These are phyloP conservation scores for Loris lydekkerianus DNA, from an alignment of 2,797 vertebrate species.

Conservation along the genomic window DNA sequence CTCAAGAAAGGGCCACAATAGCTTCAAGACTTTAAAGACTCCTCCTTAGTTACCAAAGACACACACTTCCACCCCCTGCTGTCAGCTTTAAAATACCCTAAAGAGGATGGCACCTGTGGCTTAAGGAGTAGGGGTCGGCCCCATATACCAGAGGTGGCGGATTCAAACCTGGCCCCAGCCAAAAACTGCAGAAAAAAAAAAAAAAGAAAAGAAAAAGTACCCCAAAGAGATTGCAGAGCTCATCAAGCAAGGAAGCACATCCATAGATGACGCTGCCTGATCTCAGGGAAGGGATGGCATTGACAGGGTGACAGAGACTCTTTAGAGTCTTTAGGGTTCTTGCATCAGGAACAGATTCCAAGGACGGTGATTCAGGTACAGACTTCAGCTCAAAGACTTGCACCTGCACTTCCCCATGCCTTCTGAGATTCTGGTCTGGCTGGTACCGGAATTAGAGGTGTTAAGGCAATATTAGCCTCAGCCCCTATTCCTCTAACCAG, in stretches of 20 bases:
- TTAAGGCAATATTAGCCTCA: not conserved
- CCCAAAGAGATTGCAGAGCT: constrained; percentile 75
- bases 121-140: too few relatives aligned
- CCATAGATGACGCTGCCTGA: constrained; percentile 92
- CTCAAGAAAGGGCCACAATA: fast-evolving
- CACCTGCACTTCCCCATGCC: constrained; percentile 86
- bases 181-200: too few relatives aligned
- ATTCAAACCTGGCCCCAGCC: too few relatives aligned
- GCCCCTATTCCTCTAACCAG: too few relatives aligned
- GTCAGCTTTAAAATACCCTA: not conserved
- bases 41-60: not conserved
- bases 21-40: not conserved
- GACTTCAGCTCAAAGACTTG: constrained; percentile 88
- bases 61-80: not conserved
- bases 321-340: constrained; percentile 81
- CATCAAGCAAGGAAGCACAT: constrained; percentile 92
- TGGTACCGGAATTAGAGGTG: constrained; percentile 91
- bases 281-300: constrained; percentile 86
- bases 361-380: not conserved
- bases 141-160: too few relatives aligned
- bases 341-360: constrained; percentile 69
- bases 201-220: too few relatives aligned
- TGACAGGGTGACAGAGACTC: constrained; percentile 87
- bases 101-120: too few relatives aligned
- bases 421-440: constrained; percentile 87